Conservation (phyloP, 1,140 invertebrate species). For the Leptopilina clavipes region DNA sequence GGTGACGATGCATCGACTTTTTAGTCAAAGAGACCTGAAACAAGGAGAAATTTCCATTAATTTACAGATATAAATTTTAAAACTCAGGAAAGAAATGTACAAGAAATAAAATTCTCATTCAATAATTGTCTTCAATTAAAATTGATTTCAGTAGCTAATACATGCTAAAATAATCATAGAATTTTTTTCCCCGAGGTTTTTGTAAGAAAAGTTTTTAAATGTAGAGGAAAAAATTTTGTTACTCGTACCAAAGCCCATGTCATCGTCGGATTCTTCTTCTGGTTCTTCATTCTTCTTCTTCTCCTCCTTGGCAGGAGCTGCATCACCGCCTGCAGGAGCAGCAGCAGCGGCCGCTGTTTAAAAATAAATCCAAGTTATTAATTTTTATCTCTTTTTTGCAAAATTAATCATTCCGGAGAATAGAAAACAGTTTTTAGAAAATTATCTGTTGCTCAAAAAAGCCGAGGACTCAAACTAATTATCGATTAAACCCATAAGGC, state of each 20-base stretch:
- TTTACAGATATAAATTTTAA: conserved; percentile 20
- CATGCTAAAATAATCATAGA: conserved; percentile 73
- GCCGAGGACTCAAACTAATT: conserved; percentile 21
- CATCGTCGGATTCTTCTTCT: conserved; percentile 91
- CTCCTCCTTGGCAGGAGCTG: conserved; percentile 82
- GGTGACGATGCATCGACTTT: conserved; percentile 58
- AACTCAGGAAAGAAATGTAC: conserved; percentile 19
- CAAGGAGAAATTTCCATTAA: conserved; percentile 54
- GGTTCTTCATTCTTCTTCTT: conserved; percentile 91
- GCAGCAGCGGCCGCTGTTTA: conserved; percentile 76
- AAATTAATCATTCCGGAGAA: neutral
- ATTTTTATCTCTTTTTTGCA: no score
- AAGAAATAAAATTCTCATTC: conserved; percentile 65
- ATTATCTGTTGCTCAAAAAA: conserved; percentile 10
- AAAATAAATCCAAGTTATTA: conserved; percentile 30
- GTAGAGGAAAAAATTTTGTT: conserved; percentile 45
- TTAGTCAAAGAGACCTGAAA: conserved; percentile 85
- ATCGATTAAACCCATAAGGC: conserved; percentile 23
- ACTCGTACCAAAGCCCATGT: conserved; percentile 93
- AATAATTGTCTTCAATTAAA: conserved; percentile 64
- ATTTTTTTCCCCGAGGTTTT: conserved; percentile 22
- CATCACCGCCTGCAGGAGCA: conserved; percentile 81
- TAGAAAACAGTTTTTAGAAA: neutral
- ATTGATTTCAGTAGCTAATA: conserved; percentile 77
- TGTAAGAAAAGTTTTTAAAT: no score